A percentile compares a stretch with the other conserved stretches of the same genome.
Conservation (phyloP, 2,888 invertebrate genomes). For the Himalopsyche tibetana region DNA sequence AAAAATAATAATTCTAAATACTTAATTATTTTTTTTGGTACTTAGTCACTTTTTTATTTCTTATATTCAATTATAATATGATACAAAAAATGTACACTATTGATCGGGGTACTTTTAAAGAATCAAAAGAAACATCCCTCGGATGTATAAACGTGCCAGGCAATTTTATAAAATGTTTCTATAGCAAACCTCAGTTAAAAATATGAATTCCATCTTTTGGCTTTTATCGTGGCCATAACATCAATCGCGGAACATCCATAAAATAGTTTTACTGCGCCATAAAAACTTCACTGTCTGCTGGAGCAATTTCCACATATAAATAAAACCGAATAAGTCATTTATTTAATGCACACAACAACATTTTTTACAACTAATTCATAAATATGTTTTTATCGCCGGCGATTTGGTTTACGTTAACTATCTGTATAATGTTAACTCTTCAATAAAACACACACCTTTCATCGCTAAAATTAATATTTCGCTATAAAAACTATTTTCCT, state of each 20-base stretch:
- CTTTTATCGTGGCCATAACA: constrained; percentile 59
- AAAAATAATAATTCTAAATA: too few species aligned
- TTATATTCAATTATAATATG: too few species aligned
- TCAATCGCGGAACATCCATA: constrained; percentile 60
- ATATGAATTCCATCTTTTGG: constrained; percentile 60
- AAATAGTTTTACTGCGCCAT: constrained; percentile 62
- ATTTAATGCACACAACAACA: constrained; percentile 36
- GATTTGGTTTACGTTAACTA: constrained; percentile 29
- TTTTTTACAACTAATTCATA: constrained; percentile 43
- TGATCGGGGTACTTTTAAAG: background rate
- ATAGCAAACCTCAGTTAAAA: constrained; percentile 53
- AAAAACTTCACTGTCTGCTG: constrained; percentile 54
- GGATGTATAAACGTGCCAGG: background rate
- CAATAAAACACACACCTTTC: constrained; percentile 42
- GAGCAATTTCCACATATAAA: constrained; percentile 38
- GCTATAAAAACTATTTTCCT: background rate
- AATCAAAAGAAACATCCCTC: constrained; percentile 1
- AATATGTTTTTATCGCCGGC: constrained; percentile 38
- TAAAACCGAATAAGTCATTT: constrained; percentile 45
- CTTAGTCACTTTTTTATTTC: too few species aligned
- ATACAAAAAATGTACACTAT: too few species aligned
- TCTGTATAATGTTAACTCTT: constrained; percentile 1
- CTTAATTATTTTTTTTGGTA: too few species aligned
- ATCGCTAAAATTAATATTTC: constrained; percentile 25
- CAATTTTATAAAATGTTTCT: background rate